phyloP scores from a whole-genome alignment of 2,113 vertebrate genomes.

The Dinomys branickii region DNA sequence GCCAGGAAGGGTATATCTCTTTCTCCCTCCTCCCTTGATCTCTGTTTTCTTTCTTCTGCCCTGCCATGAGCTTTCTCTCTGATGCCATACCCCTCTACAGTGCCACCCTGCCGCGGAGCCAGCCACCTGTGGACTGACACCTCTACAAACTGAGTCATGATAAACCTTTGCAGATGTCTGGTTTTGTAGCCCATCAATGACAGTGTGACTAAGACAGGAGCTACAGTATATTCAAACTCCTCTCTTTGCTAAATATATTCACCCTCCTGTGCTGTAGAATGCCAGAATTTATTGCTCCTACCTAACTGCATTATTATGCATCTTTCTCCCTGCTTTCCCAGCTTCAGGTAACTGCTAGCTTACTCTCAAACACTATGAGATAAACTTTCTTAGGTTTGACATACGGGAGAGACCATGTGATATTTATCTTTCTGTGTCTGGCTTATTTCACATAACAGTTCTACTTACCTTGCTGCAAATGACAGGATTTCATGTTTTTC shows the following conservation, averaged over 20 bases:
- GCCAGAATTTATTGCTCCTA: background rate
- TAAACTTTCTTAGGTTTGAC: background rate
- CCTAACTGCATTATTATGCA: background rate
- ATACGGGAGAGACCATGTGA: background rate
- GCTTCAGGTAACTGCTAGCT: background rate
- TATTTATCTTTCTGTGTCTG: background rate
- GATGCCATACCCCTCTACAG: background rate
- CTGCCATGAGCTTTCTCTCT: background rate
- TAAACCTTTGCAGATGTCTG: background rate
- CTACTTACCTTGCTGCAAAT: background rate
- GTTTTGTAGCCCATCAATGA: background rate
- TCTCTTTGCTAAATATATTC: background rate
- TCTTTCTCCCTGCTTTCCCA: too few species aligned
- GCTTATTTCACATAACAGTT: background rate
- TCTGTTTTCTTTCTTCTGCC: background rate
- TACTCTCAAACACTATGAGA: background rate
- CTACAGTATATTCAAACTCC: background rate
- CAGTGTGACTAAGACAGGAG: background rate
- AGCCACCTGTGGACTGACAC: background rate
- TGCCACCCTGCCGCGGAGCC: background rate
- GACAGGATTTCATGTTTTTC: background rate
- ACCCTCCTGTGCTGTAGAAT: background rate
- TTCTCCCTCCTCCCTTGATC: background rate
- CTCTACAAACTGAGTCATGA: background rate
- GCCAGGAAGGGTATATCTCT: background rate